A percentile compares a stretch with the other conserved stretches of the same genome.
These are phyloP conservation scores for Tadarida brasiliensis DNA, from an alignment of 2,797 vertebrate species.

Conservation along the genomic window DNA sequence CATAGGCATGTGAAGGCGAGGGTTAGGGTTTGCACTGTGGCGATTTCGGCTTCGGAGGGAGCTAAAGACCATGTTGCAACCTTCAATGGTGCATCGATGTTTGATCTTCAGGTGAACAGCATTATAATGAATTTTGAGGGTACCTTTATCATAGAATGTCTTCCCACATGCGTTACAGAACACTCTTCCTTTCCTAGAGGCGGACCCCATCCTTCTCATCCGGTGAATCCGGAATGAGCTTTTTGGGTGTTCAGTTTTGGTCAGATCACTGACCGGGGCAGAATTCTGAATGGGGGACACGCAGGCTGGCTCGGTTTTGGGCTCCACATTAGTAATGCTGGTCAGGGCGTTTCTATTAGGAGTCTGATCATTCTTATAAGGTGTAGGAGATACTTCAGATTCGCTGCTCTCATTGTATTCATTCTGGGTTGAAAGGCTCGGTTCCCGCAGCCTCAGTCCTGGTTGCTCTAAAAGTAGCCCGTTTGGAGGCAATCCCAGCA, in stretches of 20 bases:
- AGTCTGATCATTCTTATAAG: conserved; percentile 95
- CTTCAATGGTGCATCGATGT: conserved; percentile 91
- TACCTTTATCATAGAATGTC: conserved; percentile 93
- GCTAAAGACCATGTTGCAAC: conserved; percentile 96
- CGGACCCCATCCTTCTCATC: conserved; percentile 94
- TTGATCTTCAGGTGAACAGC: conserved; percentile 92
- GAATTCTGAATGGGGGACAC: conserved; percentile 95
- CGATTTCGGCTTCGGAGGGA: conserved; percentile 99
- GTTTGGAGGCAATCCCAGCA: conserved; percentile 98
- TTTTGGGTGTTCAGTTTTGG: conserved; percentile 90
- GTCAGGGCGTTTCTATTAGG: conserved; percentile 94
- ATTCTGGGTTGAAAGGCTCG: conserved; percentile 95
- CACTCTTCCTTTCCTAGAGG: conserved; percentile 97
- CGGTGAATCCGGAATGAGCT: conserved; percentile 92
- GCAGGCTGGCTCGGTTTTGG: conserved; percentile 96
- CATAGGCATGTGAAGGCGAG: conserved; percentile 93
- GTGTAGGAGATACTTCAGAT: conserved; percentile 97
- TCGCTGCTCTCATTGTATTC: conserved; percentile 97
- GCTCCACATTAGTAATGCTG: conserved; percentile 95
- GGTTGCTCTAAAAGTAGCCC: conserved; percentile 96
- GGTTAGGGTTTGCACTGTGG: conserved; percentile 97
- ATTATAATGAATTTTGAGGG: conserved; percentile 92
- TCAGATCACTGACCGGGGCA: conserved; percentile 90
- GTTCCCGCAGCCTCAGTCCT: conserved; percentile 94
- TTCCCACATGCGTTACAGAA: conserved; percentile 97